These are phyloP conservation scores for Rhabdophis nuchalis DNA, from an alignment of 2,797 vertebrate genomes.

Conservation along the genomic window DNA sequence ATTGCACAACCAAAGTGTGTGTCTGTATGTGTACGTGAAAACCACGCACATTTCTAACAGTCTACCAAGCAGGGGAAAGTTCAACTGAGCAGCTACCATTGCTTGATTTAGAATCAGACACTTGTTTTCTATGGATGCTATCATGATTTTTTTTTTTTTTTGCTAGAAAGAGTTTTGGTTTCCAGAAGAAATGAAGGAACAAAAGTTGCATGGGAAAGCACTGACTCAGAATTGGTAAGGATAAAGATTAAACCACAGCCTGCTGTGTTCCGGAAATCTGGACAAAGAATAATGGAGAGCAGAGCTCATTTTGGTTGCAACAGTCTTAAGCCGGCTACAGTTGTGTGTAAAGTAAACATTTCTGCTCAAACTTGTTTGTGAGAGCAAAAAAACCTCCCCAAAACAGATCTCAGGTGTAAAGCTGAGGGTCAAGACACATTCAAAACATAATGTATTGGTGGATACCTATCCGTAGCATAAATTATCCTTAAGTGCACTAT, in stretches of 20 bases:
- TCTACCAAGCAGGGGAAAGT: constrained; percentile 39
- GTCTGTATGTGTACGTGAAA: not conserved
- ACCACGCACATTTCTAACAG: not conserved
- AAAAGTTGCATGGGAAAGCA: constrained; percentile 20
- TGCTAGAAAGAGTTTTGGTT: constrained; percentile 41
- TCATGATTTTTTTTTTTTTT: constrained; percentile 24
- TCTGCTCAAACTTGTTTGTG: constrained; percentile 42
- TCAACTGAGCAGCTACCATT: constrained; percentile 23
- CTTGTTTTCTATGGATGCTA: constrained; percentile 8
- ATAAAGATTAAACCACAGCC: constrained; percentile 60
- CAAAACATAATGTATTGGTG: not conserved
- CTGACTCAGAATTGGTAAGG: constrained; percentile 38
- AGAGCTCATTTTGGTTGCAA: constrained; percentile 57
- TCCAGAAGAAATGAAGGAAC: constrained; percentile 38
- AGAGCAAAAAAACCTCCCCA: constrained; percentile 35
- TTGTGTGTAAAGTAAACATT: constrained; percentile 59
- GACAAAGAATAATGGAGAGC: constrained; percentile 51
- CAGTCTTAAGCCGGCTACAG: constrained; percentile 68
- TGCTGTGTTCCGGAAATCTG: constrained; percentile 57
- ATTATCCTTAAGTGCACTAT: not conserved
- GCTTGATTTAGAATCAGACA: constrained; percentile 39
- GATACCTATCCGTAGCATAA: not conserved
- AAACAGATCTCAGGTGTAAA: not conserved
- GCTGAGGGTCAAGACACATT: not conserved
- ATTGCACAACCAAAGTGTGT: not conserved